Evolutionary conservation across 1,140 invertebrate genomes (phyloP), one percentile per base, ranked within the genome.

Genomic region (Pygmarrhopalites habei): DNA sequence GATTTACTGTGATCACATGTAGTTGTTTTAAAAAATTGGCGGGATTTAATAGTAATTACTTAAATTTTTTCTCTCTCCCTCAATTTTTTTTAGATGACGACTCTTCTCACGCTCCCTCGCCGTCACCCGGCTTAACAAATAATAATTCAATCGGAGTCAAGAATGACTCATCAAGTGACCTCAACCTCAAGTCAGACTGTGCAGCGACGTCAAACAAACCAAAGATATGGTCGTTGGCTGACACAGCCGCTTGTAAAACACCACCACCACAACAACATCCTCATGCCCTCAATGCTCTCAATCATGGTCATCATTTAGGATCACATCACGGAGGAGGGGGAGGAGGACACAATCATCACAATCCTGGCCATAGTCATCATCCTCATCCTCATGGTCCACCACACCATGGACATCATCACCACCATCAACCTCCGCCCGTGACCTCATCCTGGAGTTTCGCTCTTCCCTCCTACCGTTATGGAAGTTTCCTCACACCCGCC

Each of bases 221-320:
- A 23, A 94, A 96, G 78, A 98, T 98, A 72, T 98, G 93, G 94
- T 95, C 92, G 5, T 75, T 97, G 68, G 93, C 93, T 28, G 92
- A 96, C 76, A 95, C 92, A 30, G 93, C 93, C 19, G 93, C 92
- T n/a, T 95, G 91, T 76, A 95, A 95, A 75, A 93, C 69, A 14
- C 69, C 69, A 29, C 68, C 64, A 32, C 69, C 69, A n/a, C 68
- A 64, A 29, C 62, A 61, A 41, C 68, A 67, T 39, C 59, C 63
- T 30, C 64, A 58, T 47, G 51, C 43, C 30, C 47, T 30, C 21
- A 25, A 46, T 26, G 52, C 56, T 57, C 30, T 14, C 39, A 5
- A 30, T 26, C 59, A 56, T 47, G 52, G 58, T 56, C 63, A 65
- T 32, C 59, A 52, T 39, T 52, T 52, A 39, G 49, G 49, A 29